Base-by-base conservation (phyloP, 2,888 invertebrate genomes). In the Marasmarcha lunaedactyla region DNA sequence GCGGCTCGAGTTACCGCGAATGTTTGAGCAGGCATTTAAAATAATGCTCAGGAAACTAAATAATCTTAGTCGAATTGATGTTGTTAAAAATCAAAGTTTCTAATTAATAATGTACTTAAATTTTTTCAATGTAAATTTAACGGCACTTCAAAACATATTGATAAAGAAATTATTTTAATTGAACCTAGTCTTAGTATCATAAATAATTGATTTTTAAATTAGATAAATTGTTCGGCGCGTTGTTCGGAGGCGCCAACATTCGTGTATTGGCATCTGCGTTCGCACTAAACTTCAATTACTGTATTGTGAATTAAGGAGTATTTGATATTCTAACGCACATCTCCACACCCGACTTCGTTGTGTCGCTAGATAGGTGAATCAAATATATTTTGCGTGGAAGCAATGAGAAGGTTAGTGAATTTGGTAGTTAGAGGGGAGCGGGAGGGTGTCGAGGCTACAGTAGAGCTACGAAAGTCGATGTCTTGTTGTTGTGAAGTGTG, bases 1-100 rank as follows among this genome's bases (percentile, higher is more conserved):
- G 65, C 65, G 62, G 66, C 52, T 55, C 51, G 59, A 77, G 79
- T 83, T 79, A 81, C 81, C 79, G 73, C 60, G 54, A 69, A 81
- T 83, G 81, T 83, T 63, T 71, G 81, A 76, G 81, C 81, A 71
- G 59, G 70, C 81, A 81, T 83, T 73, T 71, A 77, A 83, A 81
- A 78, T 64, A 60, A 71, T 70, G 81, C 79, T 81, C 79, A 64
- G 57, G 59, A 59, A 61, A 61, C 59, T 63, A 68, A 70, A 66
- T 71, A 70, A 70, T 69, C 69, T 69, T 81, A 83, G 81, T 79
- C 73, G 69, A 77, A 81, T 81, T 71, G 81, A 79, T 81, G 79
- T 81, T 83, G 79, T 81, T 81, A 71, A 70, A 71, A 78, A 74
- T 74, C 68, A 74, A 79, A 76, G 73, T 79, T 77, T 79, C 76